These are phyloP conservation scores for Rynchops niger DNA, from an alignment of 2,113 vertebrate genomes.

Conservation along the genomic window DNA sequence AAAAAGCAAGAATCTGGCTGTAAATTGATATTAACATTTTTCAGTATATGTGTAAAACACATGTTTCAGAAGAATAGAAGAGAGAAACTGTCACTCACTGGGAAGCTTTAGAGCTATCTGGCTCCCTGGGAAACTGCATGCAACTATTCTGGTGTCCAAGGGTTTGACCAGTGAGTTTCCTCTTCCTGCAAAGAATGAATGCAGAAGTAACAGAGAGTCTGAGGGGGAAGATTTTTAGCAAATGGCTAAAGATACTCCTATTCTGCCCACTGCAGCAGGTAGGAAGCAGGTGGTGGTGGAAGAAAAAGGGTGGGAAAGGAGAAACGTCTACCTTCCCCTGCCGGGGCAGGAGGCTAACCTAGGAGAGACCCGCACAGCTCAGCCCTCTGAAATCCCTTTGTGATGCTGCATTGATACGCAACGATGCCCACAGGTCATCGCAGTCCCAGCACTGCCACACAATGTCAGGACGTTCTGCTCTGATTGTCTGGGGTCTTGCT, in stretches of 20 bases:
- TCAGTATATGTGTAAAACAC: conserved; percentile 69
- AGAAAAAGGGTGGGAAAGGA: conserved; percentile 25
- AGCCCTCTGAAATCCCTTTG: neutral
- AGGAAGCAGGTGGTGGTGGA: conserved; percentile 28
- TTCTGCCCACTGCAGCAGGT: conserved; percentile 49
- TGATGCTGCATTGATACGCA: neutral
- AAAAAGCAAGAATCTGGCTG: conserved; percentile 42
- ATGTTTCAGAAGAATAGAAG: conserved; percentile 69
- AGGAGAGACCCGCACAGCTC: neutral
- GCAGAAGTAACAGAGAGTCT: conserved; percentile 65
- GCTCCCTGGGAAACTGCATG: conserved; percentile 72
- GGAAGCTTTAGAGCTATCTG: conserved; percentile 70
- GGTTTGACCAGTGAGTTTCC: conserved; percentile 70
- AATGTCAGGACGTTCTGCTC: conserved; percentile 42
- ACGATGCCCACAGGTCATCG: neutral
- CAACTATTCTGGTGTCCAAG: conserved; percentile 71
- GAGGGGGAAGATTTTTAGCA: conserved; percentile 60
- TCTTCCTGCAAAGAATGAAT: conserved; percentile 70
- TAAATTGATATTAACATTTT: conserved; percentile 68
- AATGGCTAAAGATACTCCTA: conserved; percentile 51
- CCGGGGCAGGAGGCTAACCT: conserved; percentile 3
- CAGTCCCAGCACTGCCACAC: neutral
- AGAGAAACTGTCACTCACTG: conserved; percentile 72
- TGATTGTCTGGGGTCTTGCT: conserved; percentile 14
- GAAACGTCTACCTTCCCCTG: neutral